Evolutionary conservation across 35 echinoderm and acorn worm species (phyloP).

Genomic region (Chiridota heheva): DNA sequence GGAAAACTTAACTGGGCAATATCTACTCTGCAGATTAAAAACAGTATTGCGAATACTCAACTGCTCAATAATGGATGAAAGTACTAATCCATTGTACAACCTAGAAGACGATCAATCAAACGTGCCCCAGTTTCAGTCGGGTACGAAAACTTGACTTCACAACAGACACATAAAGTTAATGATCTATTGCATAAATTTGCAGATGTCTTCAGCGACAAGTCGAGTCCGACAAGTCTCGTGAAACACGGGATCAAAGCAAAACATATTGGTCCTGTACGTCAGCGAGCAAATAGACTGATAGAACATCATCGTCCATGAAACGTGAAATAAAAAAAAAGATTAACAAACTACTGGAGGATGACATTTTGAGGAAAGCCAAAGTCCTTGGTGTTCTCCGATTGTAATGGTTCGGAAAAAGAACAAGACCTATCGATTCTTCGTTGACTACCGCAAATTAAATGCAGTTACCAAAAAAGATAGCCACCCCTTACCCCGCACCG

Average conservation of each 20-base stretch:
- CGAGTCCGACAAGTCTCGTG: not conserved
- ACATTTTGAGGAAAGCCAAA: conserved; percentile 27
- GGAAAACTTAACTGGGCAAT: not conserved
- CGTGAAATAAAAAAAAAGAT: conserved; percentile 15
- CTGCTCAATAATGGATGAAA: not conserved
- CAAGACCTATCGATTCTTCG: not conserved
- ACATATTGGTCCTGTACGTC: not conserved
- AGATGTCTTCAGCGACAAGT: conserved; percentile 31
- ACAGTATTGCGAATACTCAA: not conserved
- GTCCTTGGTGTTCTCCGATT: conserved; percentile 20
- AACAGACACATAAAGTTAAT: not conserved
- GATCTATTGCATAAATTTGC: not conserved
- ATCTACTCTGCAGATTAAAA: not conserved
- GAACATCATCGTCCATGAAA: conserved; percentile 21
- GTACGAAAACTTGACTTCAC: not conserved
- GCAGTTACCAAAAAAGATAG: conserved; percentile 13
- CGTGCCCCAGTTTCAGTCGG: not conserved
- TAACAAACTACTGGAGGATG: conserved; percentile 17
- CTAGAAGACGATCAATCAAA: not conserved
- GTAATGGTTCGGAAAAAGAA: conserved; percentile 54
- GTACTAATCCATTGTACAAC: not conserved
- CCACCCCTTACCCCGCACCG: conserved; percentile 37
- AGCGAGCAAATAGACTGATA: conserved; percentile 11
- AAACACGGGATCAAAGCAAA: not conserved
- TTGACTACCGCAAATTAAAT: conserved; percentile 27